Evolutionary conservation across 2,888 invertebrate species (phyloP).

Genomic region (Tachina fera): DNA sequence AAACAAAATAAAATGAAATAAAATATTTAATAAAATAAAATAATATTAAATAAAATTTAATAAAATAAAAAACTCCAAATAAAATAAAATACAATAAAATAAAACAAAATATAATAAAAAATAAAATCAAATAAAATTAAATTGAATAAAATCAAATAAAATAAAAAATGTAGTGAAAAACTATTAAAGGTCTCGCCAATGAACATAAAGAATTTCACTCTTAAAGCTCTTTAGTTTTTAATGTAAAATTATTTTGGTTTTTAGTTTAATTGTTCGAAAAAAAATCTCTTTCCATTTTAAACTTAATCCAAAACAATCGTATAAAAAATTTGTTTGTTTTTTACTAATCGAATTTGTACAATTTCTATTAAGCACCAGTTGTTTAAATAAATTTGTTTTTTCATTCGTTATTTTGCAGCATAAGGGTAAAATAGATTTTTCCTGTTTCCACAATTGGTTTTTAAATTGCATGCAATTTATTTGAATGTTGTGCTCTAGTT

Average conservation of each 20-base stretch:
- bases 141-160: too few relatives aligned
- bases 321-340: background rate
- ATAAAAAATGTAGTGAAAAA: too few relatives aligned
- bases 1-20: too few relatives aligned
- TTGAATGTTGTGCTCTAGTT: slow-evolving; percentile 1
- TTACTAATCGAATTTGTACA: slow-evolving; percentile 6
- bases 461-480: slow-evolving; percentile 52
- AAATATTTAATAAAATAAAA: too few relatives aligned
- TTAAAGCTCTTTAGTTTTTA: too few relatives aligned
- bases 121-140: too few relatives aligned
- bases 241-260: background rate
- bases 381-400: slow-evolving; percentile 7
- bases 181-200: too few relatives aligned
- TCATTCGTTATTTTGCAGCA: background rate
- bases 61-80: too few relatives aligned
- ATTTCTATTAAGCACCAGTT: slow-evolving; percentile 4
- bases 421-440: slow-evolving; percentile 5
- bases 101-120: too few relatives aligned
- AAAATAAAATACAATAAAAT: too few relatives aligned
- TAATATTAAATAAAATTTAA: too few relatives aligned
- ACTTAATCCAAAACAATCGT: background rate
- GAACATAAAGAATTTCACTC: too few relatives aligned
- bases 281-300: background rate
- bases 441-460: slow-evolving; percentile 38
- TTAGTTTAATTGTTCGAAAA: background rate